Percentiles rank a stretch among this genome's conserved stretches.
Evolutionary conservation across 2,888 invertebrate genomes (phyloP).

Genomic region (Teinopalpus imperialis): DNA sequence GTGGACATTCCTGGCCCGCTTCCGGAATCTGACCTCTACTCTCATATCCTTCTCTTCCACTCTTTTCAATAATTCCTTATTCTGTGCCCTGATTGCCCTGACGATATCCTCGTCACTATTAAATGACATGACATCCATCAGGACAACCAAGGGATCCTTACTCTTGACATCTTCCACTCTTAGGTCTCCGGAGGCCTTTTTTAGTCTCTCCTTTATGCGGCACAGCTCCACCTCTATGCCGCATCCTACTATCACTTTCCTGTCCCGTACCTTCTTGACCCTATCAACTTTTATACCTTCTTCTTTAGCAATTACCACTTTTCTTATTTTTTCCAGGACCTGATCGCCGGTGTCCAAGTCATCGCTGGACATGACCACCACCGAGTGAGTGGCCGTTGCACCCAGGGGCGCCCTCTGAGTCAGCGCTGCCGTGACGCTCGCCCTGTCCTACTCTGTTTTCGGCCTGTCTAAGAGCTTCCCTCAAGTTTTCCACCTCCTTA

Average conservation of each 20-base stretch:
- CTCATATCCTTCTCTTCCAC: not conserved
- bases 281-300: constrained; percentile 1
- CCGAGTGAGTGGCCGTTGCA: not conserved
- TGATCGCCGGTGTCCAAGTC: not conserved
- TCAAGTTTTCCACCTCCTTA: not conserved
- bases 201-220: no score
- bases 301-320: not conserved
- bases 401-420: no score
- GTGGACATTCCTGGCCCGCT: not conserved
- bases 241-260: not conserved
- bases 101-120: not conserved
- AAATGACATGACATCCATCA: not conserved
- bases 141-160: constrained; percentile 1
- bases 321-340: not conserved
- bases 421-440: not conserved
- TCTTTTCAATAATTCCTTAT: not conserved
- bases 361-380: not conserved
- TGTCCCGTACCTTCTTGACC: not conserved
- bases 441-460: no score
- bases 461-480: not conserved
- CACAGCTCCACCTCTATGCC: not conserved
- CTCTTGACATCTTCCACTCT: no score
- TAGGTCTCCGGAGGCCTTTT: not conserved
- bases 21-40: not conserved
- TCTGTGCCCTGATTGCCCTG: not conserved